Conservation (phyloP, 2,888 invertebrate species). For the Cantharis rustica region DNA sequence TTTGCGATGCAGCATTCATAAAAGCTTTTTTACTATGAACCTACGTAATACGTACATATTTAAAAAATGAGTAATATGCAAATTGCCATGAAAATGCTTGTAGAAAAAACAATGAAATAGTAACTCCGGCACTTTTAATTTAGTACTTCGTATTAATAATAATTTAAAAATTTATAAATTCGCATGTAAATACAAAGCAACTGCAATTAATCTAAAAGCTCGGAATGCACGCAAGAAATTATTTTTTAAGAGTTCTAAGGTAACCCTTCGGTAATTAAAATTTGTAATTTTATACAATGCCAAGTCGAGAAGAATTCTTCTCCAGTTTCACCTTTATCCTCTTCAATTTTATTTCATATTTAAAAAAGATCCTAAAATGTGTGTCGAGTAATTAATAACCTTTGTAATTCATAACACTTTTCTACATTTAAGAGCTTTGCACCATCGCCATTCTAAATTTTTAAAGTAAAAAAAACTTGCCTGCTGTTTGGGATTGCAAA, state of each 20-base stretch:
- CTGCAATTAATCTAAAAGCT: neutral
- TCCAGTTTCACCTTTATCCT: neutral
- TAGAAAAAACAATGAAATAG: neutral
- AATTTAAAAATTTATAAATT: neutral
- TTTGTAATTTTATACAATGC: neutral
- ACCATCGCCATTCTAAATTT: no score
- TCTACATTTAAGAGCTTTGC: no score
- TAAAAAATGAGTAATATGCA: neutral
- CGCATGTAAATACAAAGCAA: neutral
- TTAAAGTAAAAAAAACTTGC: no score
- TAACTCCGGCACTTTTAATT: neutral
- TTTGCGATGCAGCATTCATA: conserved; percentile 10
- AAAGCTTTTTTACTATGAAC: neutral
- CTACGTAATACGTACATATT: neutral
- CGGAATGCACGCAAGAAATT: neutral
- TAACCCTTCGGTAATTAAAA: neutral
- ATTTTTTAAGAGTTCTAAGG: neutral
- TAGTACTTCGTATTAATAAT: neutral
- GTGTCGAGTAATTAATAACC: no score
- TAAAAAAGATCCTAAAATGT: no score
- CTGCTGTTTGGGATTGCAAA: no score
- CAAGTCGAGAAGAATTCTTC: neutral
- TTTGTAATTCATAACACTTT: no score
- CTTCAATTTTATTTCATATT: neutral
- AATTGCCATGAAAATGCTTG: neutral